These are phyloP conservation scores for Strigops habroptila DNA, from an alignment of 2,113 vertebrate genomes.

Conservation along the genomic window DNA sequence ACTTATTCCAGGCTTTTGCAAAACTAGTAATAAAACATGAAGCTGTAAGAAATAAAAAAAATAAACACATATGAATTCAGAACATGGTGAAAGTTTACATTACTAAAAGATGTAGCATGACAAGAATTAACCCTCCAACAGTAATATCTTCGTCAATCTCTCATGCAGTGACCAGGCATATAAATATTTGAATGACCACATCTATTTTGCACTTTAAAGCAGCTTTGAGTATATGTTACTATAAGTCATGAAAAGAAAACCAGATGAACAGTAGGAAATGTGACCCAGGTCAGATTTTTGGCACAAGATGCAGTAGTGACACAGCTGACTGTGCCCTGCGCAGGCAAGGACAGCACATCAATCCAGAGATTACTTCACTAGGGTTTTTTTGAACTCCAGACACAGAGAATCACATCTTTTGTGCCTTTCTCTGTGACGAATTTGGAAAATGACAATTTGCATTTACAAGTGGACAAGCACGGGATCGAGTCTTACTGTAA, in stretches of 20 bases:
- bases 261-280: background rate
- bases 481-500: fast-evolving
- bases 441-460: background rate
- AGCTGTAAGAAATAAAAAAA: background rate
- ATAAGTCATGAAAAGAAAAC: background rate
- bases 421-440: background rate
- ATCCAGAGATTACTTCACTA: background rate
- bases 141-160: background rate
- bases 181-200: background rate
- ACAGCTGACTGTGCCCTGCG: background rate
- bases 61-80: background rate
- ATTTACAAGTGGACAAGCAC: background rate
- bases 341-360: fast-evolving
- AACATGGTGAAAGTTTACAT: background rate
- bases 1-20: background rate
- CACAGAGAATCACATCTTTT: background rate
- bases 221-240: background rate
- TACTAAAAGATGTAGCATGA: background rate
- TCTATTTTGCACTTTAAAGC: background rate
- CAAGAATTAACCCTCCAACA: background rate
- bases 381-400: background rate
- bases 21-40: background rate
- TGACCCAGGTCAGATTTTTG: background rate
- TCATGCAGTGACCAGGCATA: background rate
- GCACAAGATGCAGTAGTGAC: background rate